These are phyloP conservation scores for Ophiodon elongatus DNA, from an alignment of 2,113 vertebrate species.

Conservation along the genomic window DNA sequence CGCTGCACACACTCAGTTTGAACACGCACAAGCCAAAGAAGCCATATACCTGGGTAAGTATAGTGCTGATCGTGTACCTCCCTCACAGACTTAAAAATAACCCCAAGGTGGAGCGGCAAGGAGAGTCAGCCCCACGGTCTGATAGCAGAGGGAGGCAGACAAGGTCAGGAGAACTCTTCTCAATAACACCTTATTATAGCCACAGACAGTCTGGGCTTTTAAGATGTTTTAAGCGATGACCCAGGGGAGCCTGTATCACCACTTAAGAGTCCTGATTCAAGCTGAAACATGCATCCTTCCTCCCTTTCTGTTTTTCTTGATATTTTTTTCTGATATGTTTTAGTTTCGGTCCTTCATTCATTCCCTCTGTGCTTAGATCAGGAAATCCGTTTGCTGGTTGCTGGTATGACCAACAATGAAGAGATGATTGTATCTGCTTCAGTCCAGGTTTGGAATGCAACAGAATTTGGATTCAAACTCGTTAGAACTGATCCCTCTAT, in stretches of 20 bases:
- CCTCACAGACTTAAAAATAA: constrained; percentile 77
- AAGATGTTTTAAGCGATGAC: constrained; percentile 74
- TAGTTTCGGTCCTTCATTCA: background rate
- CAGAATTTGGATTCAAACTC: background rate
- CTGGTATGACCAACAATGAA: background rate
- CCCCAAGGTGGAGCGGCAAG: constrained; percentile 56
- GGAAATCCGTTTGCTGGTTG: background rate
- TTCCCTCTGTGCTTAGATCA: constrained; percentile 11
- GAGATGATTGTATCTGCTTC: background rate
- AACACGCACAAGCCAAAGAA: constrained; percentile 51
- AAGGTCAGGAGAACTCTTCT: constrained; percentile 59
- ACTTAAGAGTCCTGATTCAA: constrained; percentile 49
- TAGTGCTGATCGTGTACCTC: constrained; percentile 65
- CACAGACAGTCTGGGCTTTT: constrained; percentile 74
- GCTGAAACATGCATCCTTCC: constrained; percentile 11
- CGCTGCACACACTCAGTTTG: constrained; percentile 19
- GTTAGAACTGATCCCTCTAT: background rate
- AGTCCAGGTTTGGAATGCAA: background rate
- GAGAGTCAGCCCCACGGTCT: constrained; percentile 47
- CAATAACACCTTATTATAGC: constrained; percentile 80
- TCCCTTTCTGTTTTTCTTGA: background rate
- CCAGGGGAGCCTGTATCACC: constrained; percentile 56
- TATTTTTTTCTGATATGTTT: no score
- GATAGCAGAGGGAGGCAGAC: constrained; percentile 59
- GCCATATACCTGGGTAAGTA: constrained; percentile 72